phyloP scores from a whole-genome alignment of 2,113 vertebrate species.

The Saccopteryx bilineata region DNA sequence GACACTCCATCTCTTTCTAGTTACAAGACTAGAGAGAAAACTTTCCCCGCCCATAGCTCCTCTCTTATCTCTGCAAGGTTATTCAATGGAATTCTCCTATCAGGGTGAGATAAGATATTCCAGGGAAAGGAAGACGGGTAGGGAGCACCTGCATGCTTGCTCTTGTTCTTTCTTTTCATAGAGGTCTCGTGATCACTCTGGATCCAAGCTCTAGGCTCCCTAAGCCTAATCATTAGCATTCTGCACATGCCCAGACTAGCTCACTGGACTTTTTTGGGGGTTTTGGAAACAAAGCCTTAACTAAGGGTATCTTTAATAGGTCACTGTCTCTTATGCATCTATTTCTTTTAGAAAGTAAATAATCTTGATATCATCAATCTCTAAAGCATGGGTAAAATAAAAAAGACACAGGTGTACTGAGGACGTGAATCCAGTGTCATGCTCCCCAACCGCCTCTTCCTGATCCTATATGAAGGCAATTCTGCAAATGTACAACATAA shows the following conservation, averaged over 20 bases:
- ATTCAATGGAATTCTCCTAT: conserved; percentile 30
- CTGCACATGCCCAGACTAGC: background rate
- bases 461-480: conserved; percentile 4
- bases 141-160: background rate
- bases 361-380: background rate
- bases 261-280: background rate
- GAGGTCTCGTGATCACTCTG: background rate
- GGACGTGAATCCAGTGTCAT: background rate
- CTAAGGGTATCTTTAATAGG: conserved; percentile 41
- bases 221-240: background rate
- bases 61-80: background rate
- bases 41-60: background rate
- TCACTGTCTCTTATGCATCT: background rate
- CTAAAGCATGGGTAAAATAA: background rate
- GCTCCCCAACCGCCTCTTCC: background rate
- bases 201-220: background rate
- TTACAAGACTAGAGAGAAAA: background rate
- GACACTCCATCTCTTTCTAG: background rate
- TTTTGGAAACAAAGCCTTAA: background rate
- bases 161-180: background rate
- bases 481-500: conserved; percentile 56
- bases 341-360: conserved; percentile 25
- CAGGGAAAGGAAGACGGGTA: background rate
- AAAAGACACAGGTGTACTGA: background rate
- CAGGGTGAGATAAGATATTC: background rate